Base-by-base conservation (phyloP, 2,888 invertebrate genomes). In the Dicyrtomina minuta region DNA sequence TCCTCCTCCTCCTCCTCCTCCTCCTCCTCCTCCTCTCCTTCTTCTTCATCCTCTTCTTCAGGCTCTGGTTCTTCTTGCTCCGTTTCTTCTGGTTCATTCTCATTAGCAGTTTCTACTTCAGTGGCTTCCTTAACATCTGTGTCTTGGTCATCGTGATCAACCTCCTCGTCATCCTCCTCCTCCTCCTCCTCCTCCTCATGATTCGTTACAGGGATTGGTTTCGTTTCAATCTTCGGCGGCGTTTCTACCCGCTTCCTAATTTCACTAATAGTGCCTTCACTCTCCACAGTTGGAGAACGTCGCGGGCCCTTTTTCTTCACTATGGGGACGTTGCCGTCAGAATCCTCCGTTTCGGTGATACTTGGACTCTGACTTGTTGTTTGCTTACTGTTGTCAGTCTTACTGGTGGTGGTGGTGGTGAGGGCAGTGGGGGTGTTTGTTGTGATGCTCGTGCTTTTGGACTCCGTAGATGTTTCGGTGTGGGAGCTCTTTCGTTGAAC, bases 41-140 rank as follows among this genome's bases (percentile, higher is more conserved):
- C 43, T 2, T 24, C 53, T 4, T 26, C 51, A 27, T 41, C 41
- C 4, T 46, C 49, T 17, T 58, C 33, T 33, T 33, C 33, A 8
- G 33, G 15, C 59, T 60, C 49, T 51, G 49, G 60, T 72, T 33
- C 33, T 33, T 33, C n/a, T 65, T 68, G 86, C 86, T 79, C 87
- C 86, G 74, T 87, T 87, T 74, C 86, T 81, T 49, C 82, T 80
- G 53, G 84, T 81, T 79, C 84, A 83, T 61, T 78, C 79, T 77
- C 84, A 83, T 56, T 82, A 80, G 74, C 84, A 1, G 64, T 44
- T 81, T 33, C 33, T 39, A 83, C 83, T 78, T 84, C 84, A 79
- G 84, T 68, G 59, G 73, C 58, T 51, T 72, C 43, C 46, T 53
- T 27, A 51, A 68, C 70, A 2, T 71, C 58, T 51, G 33, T 56